Conservation (phyloP, 2,888 invertebrate species). For the Ennomos fuscantarius region DNA sequence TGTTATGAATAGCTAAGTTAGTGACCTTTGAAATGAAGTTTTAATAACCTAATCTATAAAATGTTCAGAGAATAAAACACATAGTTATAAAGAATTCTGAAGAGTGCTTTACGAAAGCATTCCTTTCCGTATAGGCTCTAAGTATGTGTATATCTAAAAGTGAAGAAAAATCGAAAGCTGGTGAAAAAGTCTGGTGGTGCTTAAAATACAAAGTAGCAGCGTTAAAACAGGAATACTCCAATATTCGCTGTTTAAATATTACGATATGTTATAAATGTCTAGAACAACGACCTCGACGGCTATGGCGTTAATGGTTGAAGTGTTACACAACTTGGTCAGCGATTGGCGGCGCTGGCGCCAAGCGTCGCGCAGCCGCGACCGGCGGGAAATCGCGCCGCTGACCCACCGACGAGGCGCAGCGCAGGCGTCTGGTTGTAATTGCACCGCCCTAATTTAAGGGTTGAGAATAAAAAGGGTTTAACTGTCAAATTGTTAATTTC, state of each 20-base stretch:
- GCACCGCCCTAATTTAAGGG: constrained; percentile 81
- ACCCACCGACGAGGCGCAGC: constrained; percentile 71
- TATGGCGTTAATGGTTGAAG: constrained; percentile 65
- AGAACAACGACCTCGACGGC: constrained; percentile 77
- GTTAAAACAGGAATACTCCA: constrained; percentile 46
- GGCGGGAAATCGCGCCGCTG: constrained; percentile 79
- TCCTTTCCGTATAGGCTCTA: no score
- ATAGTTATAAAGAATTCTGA: neutral
- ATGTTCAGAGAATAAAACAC: no score
- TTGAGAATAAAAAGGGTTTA: no score
- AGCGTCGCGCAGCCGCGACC: constrained; percentile 55
- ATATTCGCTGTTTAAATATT: constrained; percentile 49
- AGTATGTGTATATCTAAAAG: no score
- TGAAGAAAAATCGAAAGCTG: no score
- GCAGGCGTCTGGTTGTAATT: constrained; percentile 69
- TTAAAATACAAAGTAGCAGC: constrained; percentile 18
- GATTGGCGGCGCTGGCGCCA: constrained; percentile 79
- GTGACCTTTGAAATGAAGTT: no score
- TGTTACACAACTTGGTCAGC: constrained; percentile 73
- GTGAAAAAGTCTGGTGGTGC: neutral
- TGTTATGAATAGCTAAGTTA: no score
- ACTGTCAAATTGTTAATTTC: no score
- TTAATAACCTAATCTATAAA: no score
- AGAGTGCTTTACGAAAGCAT: constrained; percentile 3
- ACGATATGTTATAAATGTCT: constrained; percentile 57